phyloP scores from a whole-genome alignment of 2,797 vertebrate genomes.

The Sebastes hopkinsi region DNA sequence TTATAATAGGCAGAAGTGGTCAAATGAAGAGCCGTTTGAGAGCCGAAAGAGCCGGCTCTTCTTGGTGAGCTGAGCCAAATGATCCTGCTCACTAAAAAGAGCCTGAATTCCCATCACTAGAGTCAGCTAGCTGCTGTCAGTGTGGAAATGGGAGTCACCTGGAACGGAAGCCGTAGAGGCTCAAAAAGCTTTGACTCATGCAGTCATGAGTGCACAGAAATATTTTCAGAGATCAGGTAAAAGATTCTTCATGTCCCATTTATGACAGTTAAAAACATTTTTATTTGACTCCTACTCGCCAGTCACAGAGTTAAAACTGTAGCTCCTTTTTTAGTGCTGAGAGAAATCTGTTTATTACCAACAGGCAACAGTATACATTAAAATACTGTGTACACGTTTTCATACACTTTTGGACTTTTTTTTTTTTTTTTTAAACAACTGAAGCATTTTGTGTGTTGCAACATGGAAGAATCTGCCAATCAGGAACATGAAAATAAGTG shows the following conservation, averaged over 20 bases:
- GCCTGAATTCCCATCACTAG: neutral
- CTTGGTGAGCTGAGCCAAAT: too few species aligned
- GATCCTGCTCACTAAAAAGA: too few species aligned
- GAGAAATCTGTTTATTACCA: constrained; percentile 77
- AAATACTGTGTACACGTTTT: constrained; percentile 74
- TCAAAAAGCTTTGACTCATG: constrained; percentile 25
- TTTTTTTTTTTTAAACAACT: constrained; percentile 45
- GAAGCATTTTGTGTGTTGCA: constrained; percentile 65
- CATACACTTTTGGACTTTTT: constrained; percentile 64
- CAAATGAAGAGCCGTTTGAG: too few species aligned
- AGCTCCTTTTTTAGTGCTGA: constrained; percentile 60
- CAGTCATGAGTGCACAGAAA: neutral
- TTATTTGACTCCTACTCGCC: constrained; percentile 25
- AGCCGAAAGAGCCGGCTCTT: too few species aligned
- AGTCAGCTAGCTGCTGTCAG: constrained; percentile 40
- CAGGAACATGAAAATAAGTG: constrained; percentile 66
- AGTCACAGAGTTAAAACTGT: constrained; percentile 32
- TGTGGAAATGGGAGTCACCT: constrained; percentile 78
- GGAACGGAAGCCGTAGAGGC: constrained; percentile 73
- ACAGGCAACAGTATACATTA: constrained; percentile 78
- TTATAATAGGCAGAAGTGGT: too few species aligned
- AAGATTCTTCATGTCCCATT: neutral
- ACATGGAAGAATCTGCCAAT: constrained; percentile 72
- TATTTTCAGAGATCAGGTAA: too few species aligned
- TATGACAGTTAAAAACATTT: constrained; percentile 13